Evolutionary conservation across 1,140 invertebrate genomes (phyloP).

Genomic region (Diabrotica undecimpunctata): DNA sequence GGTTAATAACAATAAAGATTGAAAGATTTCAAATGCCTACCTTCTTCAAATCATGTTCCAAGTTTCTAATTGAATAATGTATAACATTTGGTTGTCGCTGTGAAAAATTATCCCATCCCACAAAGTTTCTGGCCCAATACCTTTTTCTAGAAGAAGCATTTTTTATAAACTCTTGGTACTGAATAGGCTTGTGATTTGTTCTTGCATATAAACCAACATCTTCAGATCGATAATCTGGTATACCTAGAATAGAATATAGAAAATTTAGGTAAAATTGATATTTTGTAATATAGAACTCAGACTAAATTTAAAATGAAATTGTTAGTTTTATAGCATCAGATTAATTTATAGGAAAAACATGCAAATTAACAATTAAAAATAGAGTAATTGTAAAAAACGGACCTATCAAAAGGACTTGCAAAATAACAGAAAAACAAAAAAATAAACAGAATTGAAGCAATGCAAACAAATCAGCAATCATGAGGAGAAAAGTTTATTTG

Average conservation of each 20-base stretch:
- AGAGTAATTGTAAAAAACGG: too few relatives aligned
- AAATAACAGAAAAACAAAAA: too few relatives aligned
- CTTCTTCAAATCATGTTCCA: slow-evolving; percentile 55
- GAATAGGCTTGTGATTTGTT: slow-evolving; percentile 76
- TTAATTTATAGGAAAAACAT: too few relatives aligned
- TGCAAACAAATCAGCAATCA: too few relatives aligned
- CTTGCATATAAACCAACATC: slow-evolving; percentile 88
- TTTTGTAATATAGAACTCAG: too few relatives aligned
- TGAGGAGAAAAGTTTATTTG: too few relatives aligned
- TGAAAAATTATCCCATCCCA: slow-evolving; percentile 85
- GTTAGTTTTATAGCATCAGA: too few relatives aligned
- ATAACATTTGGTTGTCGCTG: slow-evolving; percentile 62
- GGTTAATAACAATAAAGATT: not conserved
- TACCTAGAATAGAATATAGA: slow-evolving; percentile 62
- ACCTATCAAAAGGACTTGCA: too few relatives aligned
- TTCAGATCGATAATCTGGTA: slow-evolving; percentile 92
- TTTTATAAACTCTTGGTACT: slow-evolving; percentile 81
- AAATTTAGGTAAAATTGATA: not conserved
- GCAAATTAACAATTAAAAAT: too few relatives aligned
- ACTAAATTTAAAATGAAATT: too few relatives aligned
- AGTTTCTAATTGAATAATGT: slow-evolving; percentile 60
- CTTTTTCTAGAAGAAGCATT: slow-evolving; percentile 66
- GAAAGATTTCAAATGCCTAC: slow-evolving; percentile 38
- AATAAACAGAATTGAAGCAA: too few relatives aligned
- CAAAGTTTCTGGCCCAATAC: slow-evolving; percentile 95